A percentile compares a stretch with the other conserved stretches of the same genome.
Evolutionary conservation across 2,888 invertebrate genomes (phyloP).

Genomic region (Rhopalosiphum nymphaeae): DNA sequence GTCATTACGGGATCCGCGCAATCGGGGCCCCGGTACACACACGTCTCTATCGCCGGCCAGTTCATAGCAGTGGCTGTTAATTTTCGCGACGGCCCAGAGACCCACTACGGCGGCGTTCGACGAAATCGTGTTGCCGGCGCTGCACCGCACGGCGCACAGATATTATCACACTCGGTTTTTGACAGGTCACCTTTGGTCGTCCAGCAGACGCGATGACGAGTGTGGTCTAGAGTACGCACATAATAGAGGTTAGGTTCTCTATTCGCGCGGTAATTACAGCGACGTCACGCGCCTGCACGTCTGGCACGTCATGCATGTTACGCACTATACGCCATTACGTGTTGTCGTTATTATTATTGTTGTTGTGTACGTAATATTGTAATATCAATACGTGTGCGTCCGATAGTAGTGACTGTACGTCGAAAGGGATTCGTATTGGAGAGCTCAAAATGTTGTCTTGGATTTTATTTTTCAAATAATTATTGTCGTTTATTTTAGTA

Average conservation of each 20-base stretch:
- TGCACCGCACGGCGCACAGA: no score
- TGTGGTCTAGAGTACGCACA: no score
- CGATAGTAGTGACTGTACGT: no score
- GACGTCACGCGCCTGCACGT: neutral
- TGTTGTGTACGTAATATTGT: neutral
- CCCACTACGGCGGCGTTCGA: neutral
- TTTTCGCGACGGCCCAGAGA: neutral
- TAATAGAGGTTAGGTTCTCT: no score
- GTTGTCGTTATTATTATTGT: no score
- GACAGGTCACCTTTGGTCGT: neutral
- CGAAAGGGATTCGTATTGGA: no score
- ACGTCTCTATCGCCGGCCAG: neutral
- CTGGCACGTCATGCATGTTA: neutral
- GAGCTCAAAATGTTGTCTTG: no score
- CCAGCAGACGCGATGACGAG: neutral
- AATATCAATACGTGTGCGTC: no score
- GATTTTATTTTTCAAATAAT: no score
- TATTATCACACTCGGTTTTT: neutral
- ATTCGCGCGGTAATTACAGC: neutral
- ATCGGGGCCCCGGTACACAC: neutral
- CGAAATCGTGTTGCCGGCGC: neutral
- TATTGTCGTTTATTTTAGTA: no score
- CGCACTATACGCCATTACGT: no score
- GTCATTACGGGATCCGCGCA: neutral
- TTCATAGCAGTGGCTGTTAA: neutral